Base-by-base conservation (phyloP, 64 coral and sea anemone genomes). In the Actinia tenebrosa region DNA sequence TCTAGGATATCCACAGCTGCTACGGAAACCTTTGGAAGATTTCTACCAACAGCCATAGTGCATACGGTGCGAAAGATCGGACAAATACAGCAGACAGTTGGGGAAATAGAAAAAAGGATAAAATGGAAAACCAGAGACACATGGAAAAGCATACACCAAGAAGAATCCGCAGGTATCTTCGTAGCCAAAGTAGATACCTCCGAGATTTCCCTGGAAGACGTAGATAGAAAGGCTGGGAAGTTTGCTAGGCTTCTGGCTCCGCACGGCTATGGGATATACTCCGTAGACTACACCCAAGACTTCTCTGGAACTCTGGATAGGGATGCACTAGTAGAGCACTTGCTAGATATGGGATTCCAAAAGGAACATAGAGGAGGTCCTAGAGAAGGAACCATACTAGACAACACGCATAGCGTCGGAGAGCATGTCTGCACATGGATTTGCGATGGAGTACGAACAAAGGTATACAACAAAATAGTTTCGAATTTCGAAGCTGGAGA, bases 401-500 rank as follows among this genome's bases (percentile, higher is more conserved):
- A 37, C 30, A 37, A 37, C 30, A 37, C 30, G 30, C 30, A 37
- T 37, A 37, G 30, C 30, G 30, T 37, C 30, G 30, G 30, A 37
- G 30, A 37, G 30, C 30, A 37, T 37, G 30, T 37, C 30, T 37
- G 30, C 30, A 37, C 30, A 37, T 37, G 30, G 30, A 37, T 37
- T 37, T 37, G 30, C 30, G 30, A 37, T 37, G 30, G 30, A 37
- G 30, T 37, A 37, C 30, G 30, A 37, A 37, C 30, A 37, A 37
- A 37, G 30, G 30, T 37, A 37, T 37, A 37, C 30, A 37, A 88
- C 87, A 88, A 88, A 44, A 44, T 81, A 10, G 77, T 88, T 10
- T 88, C 86, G 11, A 56, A 88, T 7, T 80, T 88, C 72, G 86
- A 88, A 37, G 86, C 44, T 0, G 86, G 86, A 5, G 86, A 79